Evolutionary conservation across 2,113 vertebrate genomes (phyloP), one percentile per base, ranked within the genome.

Genomic region (Apeltes quadracus): DNA sequence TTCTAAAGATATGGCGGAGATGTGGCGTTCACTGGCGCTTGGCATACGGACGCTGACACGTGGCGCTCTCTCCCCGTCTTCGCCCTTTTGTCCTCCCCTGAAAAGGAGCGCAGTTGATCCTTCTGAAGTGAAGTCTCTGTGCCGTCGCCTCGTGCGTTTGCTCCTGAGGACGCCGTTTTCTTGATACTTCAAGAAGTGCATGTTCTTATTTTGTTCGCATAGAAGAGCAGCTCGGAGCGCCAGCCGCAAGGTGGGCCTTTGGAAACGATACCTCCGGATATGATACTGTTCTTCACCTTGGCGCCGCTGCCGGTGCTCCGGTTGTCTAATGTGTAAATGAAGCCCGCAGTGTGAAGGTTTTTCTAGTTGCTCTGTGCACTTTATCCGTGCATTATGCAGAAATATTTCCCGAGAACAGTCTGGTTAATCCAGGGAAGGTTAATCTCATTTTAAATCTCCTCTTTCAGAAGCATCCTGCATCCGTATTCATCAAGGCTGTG

Each of bases 321-420:
- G 7, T 72, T 79, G 22, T 80, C 78, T 66, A 61, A 81, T 46
- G 69, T 66, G 27, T 65, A 69, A 75, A 68, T 23, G 46, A 25
- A 54, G 36, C 55, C 44, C 15, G 14, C 73, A 32, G 77, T 18
- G 61, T 32, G 43, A 38, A 59, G 13, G 59, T 58, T 72, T 69
- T 66, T 25, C 29, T 76, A 27, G 44, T 38, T 39, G 7, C 68
- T 67, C 78, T 57, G 41, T 1, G 53, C 44, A 50, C 55, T 72
- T 44, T 25, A 53, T 55, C 2, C 41, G 20, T 64, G 43, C 27
- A 12, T 61, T 34, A 38, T n/a, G 32, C n/a, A 3, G 14, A 27
- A 66, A n/a, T 44, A 76, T 38, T 38, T 55, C 57, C 65, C 41
- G 43, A 62, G 59, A 72, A 58, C 58, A 29, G 12, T 29, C 20